phyloP scores from a whole-genome alignment of 2,113 vertebrate genomes.

The Cyanistes caeruleus region DNA sequence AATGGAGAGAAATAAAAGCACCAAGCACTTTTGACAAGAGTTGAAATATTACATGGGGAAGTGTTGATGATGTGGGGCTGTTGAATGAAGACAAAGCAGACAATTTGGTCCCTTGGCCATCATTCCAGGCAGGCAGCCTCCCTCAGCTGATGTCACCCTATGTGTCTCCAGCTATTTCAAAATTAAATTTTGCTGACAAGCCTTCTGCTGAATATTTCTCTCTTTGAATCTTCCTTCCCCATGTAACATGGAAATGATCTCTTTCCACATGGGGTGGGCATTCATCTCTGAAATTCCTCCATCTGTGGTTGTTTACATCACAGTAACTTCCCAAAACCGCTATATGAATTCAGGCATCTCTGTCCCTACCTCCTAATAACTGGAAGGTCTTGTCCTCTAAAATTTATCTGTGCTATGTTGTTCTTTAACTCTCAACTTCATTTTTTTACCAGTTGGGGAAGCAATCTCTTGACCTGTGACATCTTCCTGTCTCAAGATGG shows the following conservation, averaged over 20 bases:
- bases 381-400: not conserved
- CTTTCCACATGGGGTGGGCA: rapidly evolving
- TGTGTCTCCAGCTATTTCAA: not conserved
- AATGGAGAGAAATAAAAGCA: rapidly evolving
- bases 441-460: not conserved
- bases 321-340: not conserved
- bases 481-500: not conserved
- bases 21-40: not conserved
- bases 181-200: not conserved
- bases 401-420: rapidly evolving
- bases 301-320: not conserved
- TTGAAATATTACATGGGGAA: not conserved
- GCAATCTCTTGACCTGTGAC: not conserved
- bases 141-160: not conserved
- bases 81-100: not conserved
- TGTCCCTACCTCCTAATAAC: not conserved
- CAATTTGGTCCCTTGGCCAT: not conserved
- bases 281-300: not conserved
- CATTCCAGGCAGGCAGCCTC: not conserved
- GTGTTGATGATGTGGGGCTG: not conserved
- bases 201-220: not conserved
- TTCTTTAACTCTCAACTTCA: not conserved
- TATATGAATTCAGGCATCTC: not conserved
- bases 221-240: not conserved
- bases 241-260: not conserved